Base-by-base conservation (phyloP, 2,113 vertebrate genomes). In the Mastomys coucha region DNA sequence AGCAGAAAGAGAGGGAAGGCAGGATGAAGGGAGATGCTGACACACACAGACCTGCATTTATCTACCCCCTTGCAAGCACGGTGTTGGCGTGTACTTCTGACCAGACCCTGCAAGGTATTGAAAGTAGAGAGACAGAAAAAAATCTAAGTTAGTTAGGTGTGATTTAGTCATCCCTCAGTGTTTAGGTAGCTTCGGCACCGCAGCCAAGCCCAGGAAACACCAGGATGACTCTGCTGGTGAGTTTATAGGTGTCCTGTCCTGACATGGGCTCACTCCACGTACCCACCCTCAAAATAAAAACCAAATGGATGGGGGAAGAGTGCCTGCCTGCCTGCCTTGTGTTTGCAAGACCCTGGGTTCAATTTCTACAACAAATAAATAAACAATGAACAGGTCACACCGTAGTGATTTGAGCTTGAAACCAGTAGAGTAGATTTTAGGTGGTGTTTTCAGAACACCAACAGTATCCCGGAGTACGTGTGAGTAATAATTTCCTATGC, bases 141-240 rank as follows among this genome's bases (percentile, higher is more conserved):
- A 51, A 22, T 49, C 53, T 22, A 33, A 85, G 7, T 56, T 8
- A 85, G 7, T 56, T 8, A 5, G 56, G 4, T 22, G 2, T 36
- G 58, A 5, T 13, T 5, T 49, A 53, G 56, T 11, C 1, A 2
- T 75, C 42, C 60, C 60, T 33, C 8, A 22, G 39, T 49, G 56
- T 39, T 31, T 49, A 24, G 28, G 39, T 16, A n/a, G 56, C 17
- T 88, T 85, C 39, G 10, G 0, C 6, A 2, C 4, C 26, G 33
- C 14, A 65, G 53, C 9, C 56, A 11, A 2, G 70, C 19, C 19
- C 31, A 9, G 0, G 6, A 24, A 42, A 31, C 3, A 26, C 28
- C 1, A 0, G 58, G 65, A 36, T 5, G 17, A 39, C 1, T 0
- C 0, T 11, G 1, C 1, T 33, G 51, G 45, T 0, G 8, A 28